Base-by-base conservation (phyloP, 2,113 vertebrate genomes). In the Cinclus cinclus region DNA sequence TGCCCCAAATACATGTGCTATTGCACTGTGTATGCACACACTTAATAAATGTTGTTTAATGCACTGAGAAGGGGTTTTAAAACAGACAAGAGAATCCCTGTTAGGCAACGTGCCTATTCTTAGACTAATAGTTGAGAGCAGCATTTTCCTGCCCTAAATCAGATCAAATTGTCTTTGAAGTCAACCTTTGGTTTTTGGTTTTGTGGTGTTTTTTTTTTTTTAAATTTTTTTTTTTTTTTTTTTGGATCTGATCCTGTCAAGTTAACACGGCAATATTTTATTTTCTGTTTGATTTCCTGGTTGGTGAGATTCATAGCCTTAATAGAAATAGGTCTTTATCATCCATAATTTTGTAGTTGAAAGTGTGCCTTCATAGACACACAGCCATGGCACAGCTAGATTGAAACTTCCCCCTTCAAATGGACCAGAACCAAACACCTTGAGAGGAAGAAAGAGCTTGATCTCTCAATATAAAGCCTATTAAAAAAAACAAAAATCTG, bases 101-200 rank as follows among this genome's bases (percentile, higher is more conserved):
- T 95, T 93, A 91, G 81, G 79, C 82, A 94, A 11, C 1, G 1
- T 87, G 76, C 73, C 83, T 95, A 75, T 97, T 96, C 92, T 90
- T 95, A 94, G 95, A 91, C 56, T 67, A 71, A 96, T 70, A 95
- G 83, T 89, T 88, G 94, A 93, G 87, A 96, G 33, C 44, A 87
- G 42, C 49, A 62, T 86, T 78, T 78, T 92, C 84, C 56, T 95
- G 84, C 84, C 76, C 58, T 87, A 62, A 90, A 95, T 95, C 78
- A 96, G 78, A 91, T 85, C 64, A 85, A 83, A 95, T 95, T 79
- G 52, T 58, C 42, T 84, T 70, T 67, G 60, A 94, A 83, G 55
- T 41, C 65, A 76, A 84, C 11, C 5, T 24, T 39, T 13, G 35
- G 35, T 37, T 37, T 37, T 37, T 37, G 35, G 35, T 37, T 37